Percentiles rank a stretch among this genome's conserved stretches.
phyloP scores from a whole-genome alignment of 2,113 vertebrate genomes.

The Triplophysa rosa region DNA sequence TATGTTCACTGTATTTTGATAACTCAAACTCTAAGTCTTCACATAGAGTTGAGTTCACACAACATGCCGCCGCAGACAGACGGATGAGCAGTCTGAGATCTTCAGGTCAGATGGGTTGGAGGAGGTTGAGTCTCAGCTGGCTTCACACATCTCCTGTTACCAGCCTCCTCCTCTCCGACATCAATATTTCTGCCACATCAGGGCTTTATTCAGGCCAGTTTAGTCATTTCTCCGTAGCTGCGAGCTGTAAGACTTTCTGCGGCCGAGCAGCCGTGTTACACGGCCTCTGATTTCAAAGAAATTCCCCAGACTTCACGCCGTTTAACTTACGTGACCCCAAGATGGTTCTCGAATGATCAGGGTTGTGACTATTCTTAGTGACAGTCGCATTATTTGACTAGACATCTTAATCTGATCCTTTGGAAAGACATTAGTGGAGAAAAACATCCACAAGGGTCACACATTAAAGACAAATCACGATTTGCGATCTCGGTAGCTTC shows the following conservation, averaged over 20 bases:
- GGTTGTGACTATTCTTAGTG: not conserved
- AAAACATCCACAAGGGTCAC: too few species aligned
- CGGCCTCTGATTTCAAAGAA: not conserved
- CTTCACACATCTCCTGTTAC: slow-evolving; percentile 13
- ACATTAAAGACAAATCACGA: too few species aligned
- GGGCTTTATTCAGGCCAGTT: not conserved
- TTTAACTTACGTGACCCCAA: not conserved
- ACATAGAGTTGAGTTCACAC: too few species aligned
- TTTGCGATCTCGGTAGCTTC: too few species aligned
- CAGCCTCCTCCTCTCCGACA: slow-evolving; percentile 8
- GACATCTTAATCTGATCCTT: too few species aligned
- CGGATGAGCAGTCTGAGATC: slow-evolving; percentile 25
- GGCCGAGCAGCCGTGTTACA: not conserved
- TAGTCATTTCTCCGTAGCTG: slow-evolving; percentile 3
- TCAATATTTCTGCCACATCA: slow-evolving; percentile 29
- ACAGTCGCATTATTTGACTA: too few species aligned
- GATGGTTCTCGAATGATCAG: not conserved
- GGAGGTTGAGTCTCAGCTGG: not conserved
- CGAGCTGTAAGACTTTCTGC: slow-evolving; percentile 2
- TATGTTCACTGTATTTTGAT: not conserved
- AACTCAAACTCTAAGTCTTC: too few species aligned
- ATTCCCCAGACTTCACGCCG: not conserved
- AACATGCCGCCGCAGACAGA: not conserved
- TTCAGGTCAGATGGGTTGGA: not conserved
- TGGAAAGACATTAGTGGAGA: too few species aligned